phyloP scores from a whole-genome alignment of 2,888 invertebrate species.

The Netelia virgata region DNA sequence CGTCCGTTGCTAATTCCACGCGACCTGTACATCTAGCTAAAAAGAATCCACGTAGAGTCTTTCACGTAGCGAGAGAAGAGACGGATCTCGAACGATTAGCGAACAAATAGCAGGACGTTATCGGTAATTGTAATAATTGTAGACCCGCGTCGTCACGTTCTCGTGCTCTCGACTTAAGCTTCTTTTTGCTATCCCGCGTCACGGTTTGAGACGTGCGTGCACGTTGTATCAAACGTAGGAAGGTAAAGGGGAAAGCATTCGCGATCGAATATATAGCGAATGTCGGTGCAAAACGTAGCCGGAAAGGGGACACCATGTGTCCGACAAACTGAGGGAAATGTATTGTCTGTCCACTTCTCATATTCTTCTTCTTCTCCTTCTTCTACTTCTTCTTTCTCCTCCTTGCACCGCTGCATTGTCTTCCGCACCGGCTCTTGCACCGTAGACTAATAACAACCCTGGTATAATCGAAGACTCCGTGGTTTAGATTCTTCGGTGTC shows the following conservation, averaged over 20 bases:
- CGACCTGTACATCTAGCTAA: neutral
- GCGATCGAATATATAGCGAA: conserved; percentile 30
- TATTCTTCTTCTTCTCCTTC: conserved; percentile 33
- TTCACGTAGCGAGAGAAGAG: conserved; percentile 22
- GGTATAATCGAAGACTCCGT: conserved; percentile 57
- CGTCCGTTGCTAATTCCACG: neutral
- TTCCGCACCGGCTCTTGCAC: conserved; percentile 41
- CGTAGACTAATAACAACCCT: conserved; percentile 36
- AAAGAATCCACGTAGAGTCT: neutral
- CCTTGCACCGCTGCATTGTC: conserved; percentile 62
- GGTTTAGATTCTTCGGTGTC: conserved; percentile 80
- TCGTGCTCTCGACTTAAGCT: conserved; percentile 6
- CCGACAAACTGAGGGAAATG: conserved; percentile 68
- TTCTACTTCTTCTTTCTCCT: conserved; percentile 42
- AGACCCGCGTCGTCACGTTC: conserved; percentile 69
- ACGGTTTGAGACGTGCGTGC: conserved; percentile 51
- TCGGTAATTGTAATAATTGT: conserved; percentile 84
- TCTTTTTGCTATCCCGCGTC: conserved; percentile 46
- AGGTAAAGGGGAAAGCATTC: conserved; percentile 34
- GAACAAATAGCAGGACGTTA: conserved; percentile 82
- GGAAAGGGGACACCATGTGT: conserved; percentile 78
- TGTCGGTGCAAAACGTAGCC: conserved; percentile 28
- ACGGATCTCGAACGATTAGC: conserved; percentile 80
- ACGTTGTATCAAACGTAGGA: neutral
- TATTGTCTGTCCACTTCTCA: conserved; percentile 61